Evolutionary conservation across 2,888 invertebrate species (phyloP).

Genomic region (Labia minor): DNA sequence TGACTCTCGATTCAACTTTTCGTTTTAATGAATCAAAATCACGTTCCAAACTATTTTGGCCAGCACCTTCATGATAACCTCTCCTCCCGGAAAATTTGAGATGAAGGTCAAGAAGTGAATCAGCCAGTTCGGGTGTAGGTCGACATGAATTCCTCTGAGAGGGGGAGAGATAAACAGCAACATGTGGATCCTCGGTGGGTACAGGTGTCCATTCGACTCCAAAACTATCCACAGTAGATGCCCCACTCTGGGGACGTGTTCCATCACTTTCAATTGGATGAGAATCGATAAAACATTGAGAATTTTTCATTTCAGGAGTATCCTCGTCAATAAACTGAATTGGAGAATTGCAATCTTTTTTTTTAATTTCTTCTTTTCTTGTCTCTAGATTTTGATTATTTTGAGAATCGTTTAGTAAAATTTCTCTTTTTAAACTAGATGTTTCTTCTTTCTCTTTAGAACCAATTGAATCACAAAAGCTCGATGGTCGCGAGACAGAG

Average conservation of each 20-base stretch:
- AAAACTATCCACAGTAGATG: background rate
- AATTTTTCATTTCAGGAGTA: constrained; percentile 19
- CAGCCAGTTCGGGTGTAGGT: constrained; percentile 38
- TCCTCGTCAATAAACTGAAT: background rate
- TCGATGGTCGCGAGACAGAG: background rate
- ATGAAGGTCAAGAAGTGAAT: constrained; percentile 56
- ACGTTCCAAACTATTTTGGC: background rate
- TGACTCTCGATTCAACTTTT: background rate
- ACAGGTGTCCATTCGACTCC: constrained; percentile 47
- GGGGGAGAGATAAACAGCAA: constrained; percentile 60
- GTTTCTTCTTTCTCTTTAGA: constrained; percentile 30
- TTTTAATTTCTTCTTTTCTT: background rate
- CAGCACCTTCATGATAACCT: constrained; percentile 41
- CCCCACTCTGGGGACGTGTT: background rate
- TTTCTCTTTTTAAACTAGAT: constrained; percentile 22
- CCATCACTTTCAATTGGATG: background rate
- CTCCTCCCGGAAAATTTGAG: constrained; percentile 55
- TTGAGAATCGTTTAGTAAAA: background rate
- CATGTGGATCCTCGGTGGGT: constrained; percentile 49
- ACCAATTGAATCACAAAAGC: constrained; percentile 22
- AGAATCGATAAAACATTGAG: background rate
- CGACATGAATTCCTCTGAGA: constrained; percentile 40
- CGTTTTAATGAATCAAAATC: background rate
- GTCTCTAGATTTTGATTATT: background rate
- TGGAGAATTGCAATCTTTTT: background rate